These are phyloP conservation scores for Drosophila anceps DNA, from an alignment of 2,888 invertebrate genomes.

Conservation along the genomic window DNA sequence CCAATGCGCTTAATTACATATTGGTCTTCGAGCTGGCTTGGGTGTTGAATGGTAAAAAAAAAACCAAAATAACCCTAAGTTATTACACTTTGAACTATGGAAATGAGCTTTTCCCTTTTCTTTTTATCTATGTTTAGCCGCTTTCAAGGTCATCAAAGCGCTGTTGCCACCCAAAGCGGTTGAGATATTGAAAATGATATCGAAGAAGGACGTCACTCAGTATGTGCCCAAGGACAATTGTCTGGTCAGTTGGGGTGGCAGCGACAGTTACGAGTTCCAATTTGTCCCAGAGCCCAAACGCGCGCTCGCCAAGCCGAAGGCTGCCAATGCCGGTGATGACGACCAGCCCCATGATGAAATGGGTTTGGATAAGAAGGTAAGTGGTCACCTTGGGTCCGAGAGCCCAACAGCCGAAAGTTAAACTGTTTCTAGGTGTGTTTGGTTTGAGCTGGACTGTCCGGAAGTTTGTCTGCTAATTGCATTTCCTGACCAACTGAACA, in stretches of 20 bases:
- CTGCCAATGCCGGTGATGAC: slow-evolving; percentile 62
- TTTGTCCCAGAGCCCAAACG: slow-evolving; percentile 87
- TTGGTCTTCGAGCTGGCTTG: slow-evolving; percentile 97
- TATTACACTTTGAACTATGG: slow-evolving; percentile 9
- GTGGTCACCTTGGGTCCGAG: slow-evolving; percentile 48
- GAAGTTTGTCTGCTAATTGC: slow-evolving; percentile 68
- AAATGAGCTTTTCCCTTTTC: slow-evolving; percentile 9
- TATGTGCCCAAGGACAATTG: slow-evolving; percentile 91
- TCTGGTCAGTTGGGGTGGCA: slow-evolving; percentile 93
- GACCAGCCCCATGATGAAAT: slow-evolving; percentile 49
- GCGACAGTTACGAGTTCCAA: slow-evolving; percentile 89
- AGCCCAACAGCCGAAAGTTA: not conserved
- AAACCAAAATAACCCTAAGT: no score
- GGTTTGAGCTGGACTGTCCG: slow-evolving; percentile 5
- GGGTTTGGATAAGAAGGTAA: slow-evolving; percentile 75
- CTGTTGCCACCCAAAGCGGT: slow-evolving; percentile 95
- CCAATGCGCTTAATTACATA: slow-evolving; percentile 94
- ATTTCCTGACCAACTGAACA: slow-evolving; percentile 54
- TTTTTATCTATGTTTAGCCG: slow-evolving; percentile 87
- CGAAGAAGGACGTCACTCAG: slow-evolving; percentile 90
- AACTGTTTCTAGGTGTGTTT: slow-evolving; percentile 54
- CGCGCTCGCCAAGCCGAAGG: slow-evolving; percentile 30
- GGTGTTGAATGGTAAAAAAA: slow-evolving; percentile 91
- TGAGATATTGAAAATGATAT: slow-evolving; percentile 94
- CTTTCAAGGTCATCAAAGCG: slow-evolving; percentile 95